Conservation (phyloP, 2,113 vertebrate genomes). For the Syngnathus scovelli region DNA sequence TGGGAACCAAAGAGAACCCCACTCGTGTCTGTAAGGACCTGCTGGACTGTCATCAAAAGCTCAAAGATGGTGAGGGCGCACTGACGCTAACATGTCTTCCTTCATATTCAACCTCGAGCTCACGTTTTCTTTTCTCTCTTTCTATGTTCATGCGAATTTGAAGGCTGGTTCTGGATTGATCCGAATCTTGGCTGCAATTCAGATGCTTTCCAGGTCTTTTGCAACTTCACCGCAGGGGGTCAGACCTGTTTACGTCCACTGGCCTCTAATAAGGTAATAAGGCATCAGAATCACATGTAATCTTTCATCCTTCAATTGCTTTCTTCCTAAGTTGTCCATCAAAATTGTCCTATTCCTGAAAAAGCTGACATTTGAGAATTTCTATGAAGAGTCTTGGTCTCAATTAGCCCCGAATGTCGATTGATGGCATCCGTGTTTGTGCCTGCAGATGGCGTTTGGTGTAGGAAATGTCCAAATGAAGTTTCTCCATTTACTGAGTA, state of each 20-base stretch:
- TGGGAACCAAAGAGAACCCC: constrained; percentile 88
- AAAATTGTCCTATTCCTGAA: too few relatives aligned
- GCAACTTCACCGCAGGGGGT: constrained; percentile 96
- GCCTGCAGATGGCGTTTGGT: constrained; percentile 80
- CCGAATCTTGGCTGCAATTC: constrained; percentile 94
- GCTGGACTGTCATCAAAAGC: constrained; percentile 81
- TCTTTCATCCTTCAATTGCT: background rate
- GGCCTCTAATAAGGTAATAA: constrained; percentile 81
- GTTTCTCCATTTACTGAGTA: constrained; percentile 93
- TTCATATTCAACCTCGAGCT: background rate
- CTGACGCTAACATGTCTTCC: too few relatives aligned
- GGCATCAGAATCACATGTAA: background rate
- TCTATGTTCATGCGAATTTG: constrained; percentile 13
- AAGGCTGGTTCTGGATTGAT: constrained; percentile 96
- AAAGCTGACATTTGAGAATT: too few relatives aligned
- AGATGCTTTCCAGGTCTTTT: constrained; percentile 94
- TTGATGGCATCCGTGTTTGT: background rate
- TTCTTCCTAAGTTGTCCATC: background rate
- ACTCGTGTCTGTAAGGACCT: constrained; percentile 92
- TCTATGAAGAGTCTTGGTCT: too few relatives aligned
- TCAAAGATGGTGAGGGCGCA: constrained; percentile 79
- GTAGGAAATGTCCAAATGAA: constrained; percentile 96
- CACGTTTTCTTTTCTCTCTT: background rate
- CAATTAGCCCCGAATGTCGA: background rate
- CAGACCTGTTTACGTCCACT: constrained; percentile 88